Base-by-base conservation (phyloP, 2,113 vertebrate species). In the Pelmatolapia mariae region DNA sequence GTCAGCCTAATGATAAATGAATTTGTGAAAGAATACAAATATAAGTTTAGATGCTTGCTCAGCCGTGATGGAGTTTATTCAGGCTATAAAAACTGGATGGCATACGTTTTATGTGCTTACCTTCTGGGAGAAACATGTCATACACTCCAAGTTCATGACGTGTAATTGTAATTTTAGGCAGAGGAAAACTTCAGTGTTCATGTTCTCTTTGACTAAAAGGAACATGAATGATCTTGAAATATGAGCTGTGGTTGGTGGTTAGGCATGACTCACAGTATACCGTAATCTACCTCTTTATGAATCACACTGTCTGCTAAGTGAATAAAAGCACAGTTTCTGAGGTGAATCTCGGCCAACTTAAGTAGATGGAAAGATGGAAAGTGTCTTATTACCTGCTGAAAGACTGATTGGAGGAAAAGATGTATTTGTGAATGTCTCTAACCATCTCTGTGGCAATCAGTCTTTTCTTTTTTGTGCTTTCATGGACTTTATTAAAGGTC, bases 321-420 rank as follows among this genome's bases (percentile, higher is more conserved):
- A 88, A 76, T 88, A 31, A 80, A 16, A 59, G 38, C 43, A 57
- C 66, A 82, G 59, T 33, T 81, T 50, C 61, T 81, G 50, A 81
- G 45, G 53, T 10, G 18, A 26, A 36, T 63, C 29, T 86, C 13
- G 53, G 18, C 10, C 50, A 82, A 63, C 43, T 66, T 18, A 54
- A 73, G 45, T 43, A 36, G 54, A 87, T 80, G 59, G 83, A 79
- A 87, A 87, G 80, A 61, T 61, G 9, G 9, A 61, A 33, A 61
- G 82, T n/a, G 8, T 84, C 80, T 3, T 29, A 24, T 91, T 76
- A 88, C 57, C 82, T 80, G 89, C 40, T 90, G 73, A 85, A 89
- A 89, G 85, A 90, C 26, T 29, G 78, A 90, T 76, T 7, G 12
- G 79, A 86, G 38, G 76, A 84, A 83, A 73, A 26, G 6, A 84